These are phyloP conservation scores for Oligia fasciuncula DNA, from an alignment of 2,888 invertebrate species.

Conservation along the genomic window DNA sequence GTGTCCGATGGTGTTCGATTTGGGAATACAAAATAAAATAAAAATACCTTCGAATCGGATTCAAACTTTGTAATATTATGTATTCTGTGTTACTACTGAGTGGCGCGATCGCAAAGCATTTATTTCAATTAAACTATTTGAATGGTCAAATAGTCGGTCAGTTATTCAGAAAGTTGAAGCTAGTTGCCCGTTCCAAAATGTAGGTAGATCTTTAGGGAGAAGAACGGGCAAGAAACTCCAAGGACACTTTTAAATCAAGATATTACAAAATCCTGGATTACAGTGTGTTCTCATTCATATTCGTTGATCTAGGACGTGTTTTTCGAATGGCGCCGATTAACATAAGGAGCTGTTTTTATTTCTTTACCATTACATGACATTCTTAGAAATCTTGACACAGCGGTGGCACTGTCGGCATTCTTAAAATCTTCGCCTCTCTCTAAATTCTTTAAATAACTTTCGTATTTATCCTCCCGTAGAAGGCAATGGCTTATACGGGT, in stretches of 20 bases:
- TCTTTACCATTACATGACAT: slow-evolving; percentile 10
- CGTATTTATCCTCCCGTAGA: slow-evolving; percentile 32
- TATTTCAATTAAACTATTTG: no score
- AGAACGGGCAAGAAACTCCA: no score
- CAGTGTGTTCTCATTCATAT: neutral
- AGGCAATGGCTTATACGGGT: slow-evolving; percentile 34
- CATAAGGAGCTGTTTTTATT: slow-evolving; percentile 19
- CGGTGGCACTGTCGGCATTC: slow-evolving; percentile 11
- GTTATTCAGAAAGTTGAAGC: no score
- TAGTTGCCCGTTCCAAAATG: no score
- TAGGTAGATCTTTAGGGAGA: no score
- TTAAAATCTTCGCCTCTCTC: slow-evolving; percentile 43
- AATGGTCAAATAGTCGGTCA: no score
- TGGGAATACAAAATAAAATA: neutral
- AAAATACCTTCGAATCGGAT: neutral
- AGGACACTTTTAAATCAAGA: no score
- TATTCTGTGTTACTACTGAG: neutral
- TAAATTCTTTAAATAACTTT: slow-evolving; percentile 41
- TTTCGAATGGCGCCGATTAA: neutral
- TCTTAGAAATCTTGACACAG: slow-evolving; percentile 23
- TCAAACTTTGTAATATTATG: neutral
- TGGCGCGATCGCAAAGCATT: neutral
- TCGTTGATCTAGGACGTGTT: slow-evolving; percentile 3
- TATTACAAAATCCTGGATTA: neutral
- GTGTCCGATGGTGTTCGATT: neutral